phyloP scores from a whole-genome alignment of 2,113 vertebrate genomes.

The Alces alces region DNA sequence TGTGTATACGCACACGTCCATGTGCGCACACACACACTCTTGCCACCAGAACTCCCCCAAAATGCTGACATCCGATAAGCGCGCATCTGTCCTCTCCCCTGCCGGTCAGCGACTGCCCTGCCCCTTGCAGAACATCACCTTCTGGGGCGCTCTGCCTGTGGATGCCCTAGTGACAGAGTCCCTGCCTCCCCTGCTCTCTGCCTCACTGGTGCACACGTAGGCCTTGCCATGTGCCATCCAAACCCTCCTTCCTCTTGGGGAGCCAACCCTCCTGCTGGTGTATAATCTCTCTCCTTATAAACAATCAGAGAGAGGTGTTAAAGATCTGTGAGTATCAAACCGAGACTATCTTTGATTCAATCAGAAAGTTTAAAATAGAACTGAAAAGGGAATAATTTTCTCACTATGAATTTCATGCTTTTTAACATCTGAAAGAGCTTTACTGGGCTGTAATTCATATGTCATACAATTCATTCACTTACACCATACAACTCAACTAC shows the following conservation, averaged over 20 bases:
- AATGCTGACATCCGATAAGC: not conserved
- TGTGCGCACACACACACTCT: not conserved
- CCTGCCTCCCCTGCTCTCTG: not conserved
- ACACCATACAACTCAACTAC: not conserved
- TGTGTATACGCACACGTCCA: not conserved
- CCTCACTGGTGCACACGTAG: accelerated
- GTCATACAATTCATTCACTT: not conserved
- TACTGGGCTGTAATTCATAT: not conserved
- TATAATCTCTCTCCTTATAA: not conserved
- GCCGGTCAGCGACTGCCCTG: accelerated
- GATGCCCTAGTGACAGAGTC: not conserved
- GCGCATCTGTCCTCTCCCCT: not conserved
- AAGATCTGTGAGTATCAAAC: not conserved
- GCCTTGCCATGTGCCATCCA: not conserved
- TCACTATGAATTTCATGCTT: not conserved
- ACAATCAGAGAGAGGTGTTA: not conserved
- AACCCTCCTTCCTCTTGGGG: not conserved
- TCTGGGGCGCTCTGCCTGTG: not conserved
- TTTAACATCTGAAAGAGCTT: not conserved
- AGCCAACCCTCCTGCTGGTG: not conserved
- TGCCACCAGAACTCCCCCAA: not conserved
- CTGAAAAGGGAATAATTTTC: not conserved
- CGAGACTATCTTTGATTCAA: not conserved
- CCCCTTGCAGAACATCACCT: not conserved
- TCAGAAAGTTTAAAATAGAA: not conserved